These are phyloP conservation scores for Puma concolor DNA, from an alignment of 2,113 vertebrate genomes.

Conservation along the genomic window DNA sequence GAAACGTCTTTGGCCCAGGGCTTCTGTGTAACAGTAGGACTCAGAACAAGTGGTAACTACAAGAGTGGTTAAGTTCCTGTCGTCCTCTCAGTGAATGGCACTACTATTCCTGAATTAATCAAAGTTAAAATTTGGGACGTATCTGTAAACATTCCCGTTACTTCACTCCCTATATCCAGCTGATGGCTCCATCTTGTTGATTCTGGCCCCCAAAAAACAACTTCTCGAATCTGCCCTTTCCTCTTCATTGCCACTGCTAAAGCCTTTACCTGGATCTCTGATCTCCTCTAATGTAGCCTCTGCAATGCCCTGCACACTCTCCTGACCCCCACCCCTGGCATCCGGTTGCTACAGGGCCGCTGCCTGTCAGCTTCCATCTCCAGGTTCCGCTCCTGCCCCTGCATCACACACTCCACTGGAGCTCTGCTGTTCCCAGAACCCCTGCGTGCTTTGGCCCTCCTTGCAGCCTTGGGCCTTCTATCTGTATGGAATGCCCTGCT, in stretches of 20 bases:
- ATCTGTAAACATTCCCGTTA: background rate
- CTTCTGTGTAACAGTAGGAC: background rate
- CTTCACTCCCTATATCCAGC: background rate
- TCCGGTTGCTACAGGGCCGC: background rate
- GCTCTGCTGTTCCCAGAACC: background rate
- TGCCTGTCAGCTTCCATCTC: background rate
- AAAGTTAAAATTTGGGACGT: background rate
- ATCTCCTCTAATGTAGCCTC: background rate
- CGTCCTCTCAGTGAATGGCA: background rate
- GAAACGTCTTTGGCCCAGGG: background rate
- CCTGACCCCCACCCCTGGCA: too few relatives aligned
- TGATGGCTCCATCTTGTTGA: background rate
- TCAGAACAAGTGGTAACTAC: background rate
- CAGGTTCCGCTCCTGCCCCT: background rate
- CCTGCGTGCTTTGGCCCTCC: fast-evolving
- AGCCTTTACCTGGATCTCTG: too few relatives aligned
- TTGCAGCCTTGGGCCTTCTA: background rate
- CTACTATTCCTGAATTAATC: background rate
- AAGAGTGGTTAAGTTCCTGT: fast-evolving
- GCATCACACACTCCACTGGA: too few relatives aligned
- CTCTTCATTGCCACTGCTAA: background rate
- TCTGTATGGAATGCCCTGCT: background rate
- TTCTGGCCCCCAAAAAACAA: background rate
- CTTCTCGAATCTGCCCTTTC: background rate
- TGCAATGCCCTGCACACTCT: too few relatives aligned